These are phyloP conservation scores for Desmodus rotundus DNA, from an alignment of 2,113 vertebrate species.

Conservation along the genomic window DNA sequence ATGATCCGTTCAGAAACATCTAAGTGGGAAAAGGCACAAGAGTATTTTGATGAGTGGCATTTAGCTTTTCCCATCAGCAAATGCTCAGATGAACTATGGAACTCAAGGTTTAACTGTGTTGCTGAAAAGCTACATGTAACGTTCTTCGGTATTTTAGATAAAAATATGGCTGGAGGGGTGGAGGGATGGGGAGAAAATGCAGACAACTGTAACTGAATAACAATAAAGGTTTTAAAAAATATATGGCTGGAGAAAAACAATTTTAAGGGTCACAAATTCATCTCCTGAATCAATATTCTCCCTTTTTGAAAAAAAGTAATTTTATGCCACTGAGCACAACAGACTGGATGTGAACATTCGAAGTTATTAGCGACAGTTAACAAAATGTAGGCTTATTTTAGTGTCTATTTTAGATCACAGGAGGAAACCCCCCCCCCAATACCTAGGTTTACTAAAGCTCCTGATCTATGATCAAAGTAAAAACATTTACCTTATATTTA, in stretches of 20 bases:
- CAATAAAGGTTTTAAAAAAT: no score
- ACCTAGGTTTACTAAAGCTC: neutral
- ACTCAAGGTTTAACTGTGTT: neutral
- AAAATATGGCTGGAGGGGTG: neutral
- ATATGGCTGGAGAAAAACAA: neutral
- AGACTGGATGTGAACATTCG: neutral
- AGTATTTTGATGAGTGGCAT: neutral
- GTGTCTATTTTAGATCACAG: neutral
- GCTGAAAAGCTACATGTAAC: neutral
- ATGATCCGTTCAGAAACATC: slow-evolving; percentile 72
- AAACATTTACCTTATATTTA: neutral
- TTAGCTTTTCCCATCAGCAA: neutral
- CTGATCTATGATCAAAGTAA: neutral
- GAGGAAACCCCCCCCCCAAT: neutral
- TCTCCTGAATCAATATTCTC: neutral
- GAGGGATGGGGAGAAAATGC: no score
- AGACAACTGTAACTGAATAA: no score
- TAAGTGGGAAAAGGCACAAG: slow-evolving; percentile 60
- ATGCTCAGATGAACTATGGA: neutral
- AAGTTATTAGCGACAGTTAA: neutral
- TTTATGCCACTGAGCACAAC: neutral
- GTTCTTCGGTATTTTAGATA: neutral
- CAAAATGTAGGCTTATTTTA: neutral
- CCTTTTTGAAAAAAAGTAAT: neutral
- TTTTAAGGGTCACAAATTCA: neutral